Evolutionary conservation across 2,113 vertebrate species (phyloP).

Genomic region (Felis catus): F.catus_Fca126_mat1.0 CM031414.1:133011501-133012000

Average conservation of each 20-base stretch:
- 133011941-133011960: no score
- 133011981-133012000: no score
- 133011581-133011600: background rate
- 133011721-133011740: background rate
- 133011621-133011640: background rate
- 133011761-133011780: accelerated
- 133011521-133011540: background rate
- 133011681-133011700: background rate
- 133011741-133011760: background rate
- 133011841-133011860: background rate
- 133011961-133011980: no score
- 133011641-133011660: accelerated
- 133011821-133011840: accelerated
- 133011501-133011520: background rate
- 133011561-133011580: background rate
- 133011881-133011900: background rate
- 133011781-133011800: accelerated
- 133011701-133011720: accelerated
- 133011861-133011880: background rate
- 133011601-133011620: background rate
- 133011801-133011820: background rate
- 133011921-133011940: no score
- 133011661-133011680: background rate
- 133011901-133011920: background rate
- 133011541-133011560: background rate